These are phyloP conservation scores for Limanda limanda DNA, from an alignment of 2,113 vertebrate genomes.

Conservation along the genomic window DNA sequence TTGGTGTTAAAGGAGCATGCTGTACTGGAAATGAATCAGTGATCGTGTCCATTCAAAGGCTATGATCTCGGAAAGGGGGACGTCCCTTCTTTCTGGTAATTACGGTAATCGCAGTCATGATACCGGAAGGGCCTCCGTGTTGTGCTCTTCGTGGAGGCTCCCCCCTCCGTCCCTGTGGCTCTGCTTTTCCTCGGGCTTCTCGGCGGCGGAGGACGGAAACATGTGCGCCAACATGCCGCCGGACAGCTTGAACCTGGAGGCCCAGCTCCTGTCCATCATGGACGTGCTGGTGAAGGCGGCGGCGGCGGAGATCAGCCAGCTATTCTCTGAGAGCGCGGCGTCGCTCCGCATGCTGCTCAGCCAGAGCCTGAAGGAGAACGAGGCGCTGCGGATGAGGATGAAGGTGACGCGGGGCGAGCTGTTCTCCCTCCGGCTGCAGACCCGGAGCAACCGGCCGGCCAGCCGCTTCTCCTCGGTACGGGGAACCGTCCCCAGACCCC, in stretches of 20 bases:
- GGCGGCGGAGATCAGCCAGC: slow-evolving; percentile 73
- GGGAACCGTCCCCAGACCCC: slow-evolving; percentile 49
- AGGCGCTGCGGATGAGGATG: slow-evolving; percentile 73
- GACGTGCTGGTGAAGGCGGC: slow-evolving; percentile 78
- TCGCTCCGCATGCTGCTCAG: slow-evolving; percentile 67
- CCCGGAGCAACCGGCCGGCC: slow-evolving; percentile 59
- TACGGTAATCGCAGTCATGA: slow-evolving; percentile 66
- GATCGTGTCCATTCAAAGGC: neutral
- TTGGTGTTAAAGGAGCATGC: too few relatives aligned
- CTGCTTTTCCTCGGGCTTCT: neutral
- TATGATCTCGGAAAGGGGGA: neutral
- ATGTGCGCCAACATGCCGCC: slow-evolving; percentile 63
- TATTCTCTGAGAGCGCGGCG: slow-evolving; percentile 76
- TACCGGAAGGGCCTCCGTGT: slow-evolving; percentile 59
- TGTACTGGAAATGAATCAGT: neutral
- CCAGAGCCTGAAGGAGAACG: slow-evolving; percentile 78
- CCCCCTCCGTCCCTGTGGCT: neutral
- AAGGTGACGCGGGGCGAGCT: slow-evolving; percentile 78
- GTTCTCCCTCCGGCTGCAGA: slow-evolving; percentile 74
- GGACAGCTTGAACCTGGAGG: slow-evolving; percentile 61
- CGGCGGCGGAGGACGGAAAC: neutral
- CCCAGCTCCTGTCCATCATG: slow-evolving; percentile 78
- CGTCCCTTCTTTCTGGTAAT: slow-evolving; percentile 3
- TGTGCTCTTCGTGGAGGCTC: neutral
- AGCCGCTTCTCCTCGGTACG: slow-evolving; percentile 62